Percentiles rank a stretch among this genome's conserved stretches.
These are phyloP conservation scores for Ctenicera cuprea DNA, from an alignment of 2,888 invertebrate species.

Conservation along the genomic window DNA sequence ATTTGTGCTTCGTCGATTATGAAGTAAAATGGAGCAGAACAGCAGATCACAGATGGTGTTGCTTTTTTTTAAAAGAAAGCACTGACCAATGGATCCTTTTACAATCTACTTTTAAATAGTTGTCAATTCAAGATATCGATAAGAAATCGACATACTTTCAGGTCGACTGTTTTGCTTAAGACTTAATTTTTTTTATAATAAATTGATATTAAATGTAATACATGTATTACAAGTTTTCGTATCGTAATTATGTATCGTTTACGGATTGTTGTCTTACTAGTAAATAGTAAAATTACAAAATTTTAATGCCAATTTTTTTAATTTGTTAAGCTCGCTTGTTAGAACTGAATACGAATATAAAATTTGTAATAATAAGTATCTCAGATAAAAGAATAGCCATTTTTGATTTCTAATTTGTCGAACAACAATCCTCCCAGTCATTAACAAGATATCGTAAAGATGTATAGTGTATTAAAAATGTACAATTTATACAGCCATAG, in stretches of 20 bases:
- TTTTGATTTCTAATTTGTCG: not conserved
- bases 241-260: conserved; percentile 27
- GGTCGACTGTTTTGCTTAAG: conserved; percentile 34
- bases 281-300: not conserved
- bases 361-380: not conserved
- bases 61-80: conserved; percentile 18
- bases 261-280: conserved; percentile 15
- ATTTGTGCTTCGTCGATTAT: conserved; percentile 11
- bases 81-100: conserved; percentile 30
- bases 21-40: conserved; percentile 14
- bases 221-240: conserved; percentile 6
- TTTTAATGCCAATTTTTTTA: not conserved
- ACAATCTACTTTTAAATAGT: conserved; percentile 19
- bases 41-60: not conserved
- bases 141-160: conserved; percentile 13
- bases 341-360: not conserved
- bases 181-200: conserved; percentile 25
- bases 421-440: conserved; percentile 16
- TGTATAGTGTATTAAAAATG: conserved; percentile 28
- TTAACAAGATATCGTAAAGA: conserved; percentile 24
- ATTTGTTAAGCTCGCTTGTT: not conserved
- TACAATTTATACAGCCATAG: conserved; percentile 66
- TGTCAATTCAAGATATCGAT: conserved; percentile 28
- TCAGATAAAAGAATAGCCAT: too few relatives aligned
- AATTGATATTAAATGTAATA: conserved; percentile 21